A percentile compares a stretch with the other conserved stretches of the same genome.
Conservation (phyloP, 2,113 vertebrate genomes). For the Melanocharis versteri region DNA sequence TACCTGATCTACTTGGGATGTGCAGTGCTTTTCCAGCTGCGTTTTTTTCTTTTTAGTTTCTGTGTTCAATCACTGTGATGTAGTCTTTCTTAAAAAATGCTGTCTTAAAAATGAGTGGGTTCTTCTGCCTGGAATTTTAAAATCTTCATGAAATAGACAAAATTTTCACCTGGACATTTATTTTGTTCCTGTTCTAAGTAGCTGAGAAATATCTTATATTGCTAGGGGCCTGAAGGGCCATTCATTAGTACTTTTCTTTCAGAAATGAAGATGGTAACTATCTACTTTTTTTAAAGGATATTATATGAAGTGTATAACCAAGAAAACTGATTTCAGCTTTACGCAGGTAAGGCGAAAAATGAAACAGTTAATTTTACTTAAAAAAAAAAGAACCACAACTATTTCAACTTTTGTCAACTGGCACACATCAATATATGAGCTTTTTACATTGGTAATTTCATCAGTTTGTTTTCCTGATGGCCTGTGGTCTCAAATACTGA, state of each 20-base stretch:
- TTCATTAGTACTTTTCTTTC: background rate
- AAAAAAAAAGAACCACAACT: too few relatives aligned
- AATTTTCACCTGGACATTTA: background rate
- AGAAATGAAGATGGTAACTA: background rate
- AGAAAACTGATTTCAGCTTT: background rate
- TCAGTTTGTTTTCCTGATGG: background rate
- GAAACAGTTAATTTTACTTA: background rate
- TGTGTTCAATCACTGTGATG: background rate
- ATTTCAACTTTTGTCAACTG: background rate
- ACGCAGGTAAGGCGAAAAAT: background rate
- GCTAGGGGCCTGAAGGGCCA: background rate
- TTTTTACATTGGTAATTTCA: background rate
- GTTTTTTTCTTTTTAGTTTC: background rate
- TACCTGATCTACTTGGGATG: background rate
- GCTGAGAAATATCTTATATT: background rate
- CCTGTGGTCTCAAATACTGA: background rate
- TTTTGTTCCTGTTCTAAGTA: background rate
- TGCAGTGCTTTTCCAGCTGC: background rate
- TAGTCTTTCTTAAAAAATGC: background rate
- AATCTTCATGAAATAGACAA: background rate
- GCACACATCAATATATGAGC: background rate
- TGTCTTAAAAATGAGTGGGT: background rate
- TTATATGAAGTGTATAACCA: background rate
- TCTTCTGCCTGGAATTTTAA: background rate
- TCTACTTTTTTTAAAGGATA: background rate